Evolutionary conservation across 2,113 vertebrate species (phyloP), one percentile per base, ranked within the genome.

Genomic region (Hypanus sabinus): DNA sequence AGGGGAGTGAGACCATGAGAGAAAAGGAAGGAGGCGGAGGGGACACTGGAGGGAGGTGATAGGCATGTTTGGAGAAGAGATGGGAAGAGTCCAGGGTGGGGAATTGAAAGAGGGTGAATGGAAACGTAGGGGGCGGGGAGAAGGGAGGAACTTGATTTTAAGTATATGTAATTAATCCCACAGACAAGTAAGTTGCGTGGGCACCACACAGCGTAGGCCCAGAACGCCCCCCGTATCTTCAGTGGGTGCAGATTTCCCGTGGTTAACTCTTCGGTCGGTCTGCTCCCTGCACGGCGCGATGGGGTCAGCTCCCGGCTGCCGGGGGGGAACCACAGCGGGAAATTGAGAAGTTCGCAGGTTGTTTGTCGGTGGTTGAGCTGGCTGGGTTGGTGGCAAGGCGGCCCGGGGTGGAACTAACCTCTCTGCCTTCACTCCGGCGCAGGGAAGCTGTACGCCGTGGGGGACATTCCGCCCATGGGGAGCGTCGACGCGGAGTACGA

Each of bases 401-500:
- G 4, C 46, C 2, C 2, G 46, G 46, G 46, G 46, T 46, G 46
- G 46, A 3, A 3, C 57, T 60, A 14, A 18, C 36, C 5, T 12
- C 16, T 38, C 1, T 46, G 3, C 5, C 22, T 68, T 87, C n/a
- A 10, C 22, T 18, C 9, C 33, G 36, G 24, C 94, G 20, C 94
- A 99, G 99, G 98, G 36, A 98, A 98, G 95, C 96, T 98, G 75
- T 98, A 98, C 85, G 96, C 97, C 0, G 75, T 98, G 94, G 97
- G 97, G 7, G 98, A 98, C 94, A 98, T 98, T 95, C 98, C 98
- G 0, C 98, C 98, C 38, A 96, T 98, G 95, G 97, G 98, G 94
- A 99, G 98, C 73, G 95, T 98, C 77, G 98, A 99, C 94, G 98
- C 98, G 0, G 98, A 99, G 95, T 99, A 98, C 11, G 97, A 98